These are phyloP conservation scores for Drymonia ruficornis DNA, from an alignment of 2,888 invertebrate genomes.

Conservation along the genomic window DNA sequence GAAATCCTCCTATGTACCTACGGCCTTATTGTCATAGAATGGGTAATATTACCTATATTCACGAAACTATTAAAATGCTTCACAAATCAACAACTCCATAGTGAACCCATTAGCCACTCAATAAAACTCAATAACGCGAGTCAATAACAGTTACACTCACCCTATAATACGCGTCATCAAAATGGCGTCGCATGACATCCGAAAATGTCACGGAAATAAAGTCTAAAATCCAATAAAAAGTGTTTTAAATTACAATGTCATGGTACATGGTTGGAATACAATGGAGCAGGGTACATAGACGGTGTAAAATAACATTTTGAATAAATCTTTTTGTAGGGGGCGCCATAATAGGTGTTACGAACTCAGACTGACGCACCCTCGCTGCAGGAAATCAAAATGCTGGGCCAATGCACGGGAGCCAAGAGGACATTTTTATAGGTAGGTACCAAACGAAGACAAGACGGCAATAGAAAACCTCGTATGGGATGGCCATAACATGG, in stretches of 20 bases:
- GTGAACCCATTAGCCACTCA: slow-evolving; percentile 61
- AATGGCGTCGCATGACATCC: slow-evolving; percentile 65
- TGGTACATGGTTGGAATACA: slow-evolving; percentile 68
- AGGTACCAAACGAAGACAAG: neutral
- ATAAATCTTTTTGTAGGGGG: slow-evolving; percentile 80
- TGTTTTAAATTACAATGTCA: slow-evolving; percentile 63
- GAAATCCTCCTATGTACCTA: too few species aligned
- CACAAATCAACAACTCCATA: slow-evolving; percentile 43
- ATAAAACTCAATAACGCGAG: slow-evolving; percentile 71
- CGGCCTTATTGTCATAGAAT: too few species aligned
- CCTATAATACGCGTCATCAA: slow-evolving; percentile 58
- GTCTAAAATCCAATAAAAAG: slow-evolving; percentile 52
- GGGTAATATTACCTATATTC: neutral
- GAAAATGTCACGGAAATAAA: slow-evolving; percentile 35
- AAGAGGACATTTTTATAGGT: slow-evolving; percentile 44
- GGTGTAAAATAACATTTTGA: slow-evolving; percentile 84
- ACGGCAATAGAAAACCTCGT: neutral
- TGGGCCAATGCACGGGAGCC: slow-evolving; percentile 45
- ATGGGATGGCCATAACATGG: neutral
- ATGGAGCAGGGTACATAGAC: slow-evolving; percentile 65
- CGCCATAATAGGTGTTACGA: slow-evolving; percentile 78
- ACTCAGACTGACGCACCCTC: slow-evolving; percentile 74
- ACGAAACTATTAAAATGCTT: slow-evolving; percentile 32
- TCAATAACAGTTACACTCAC: slow-evolving; percentile 65
- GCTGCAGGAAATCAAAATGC: slow-evolving; percentile 66